phyloP scores from a whole-genome alignment of 2,888 invertebrate species.

The Dioctria rufipes region DNA sequence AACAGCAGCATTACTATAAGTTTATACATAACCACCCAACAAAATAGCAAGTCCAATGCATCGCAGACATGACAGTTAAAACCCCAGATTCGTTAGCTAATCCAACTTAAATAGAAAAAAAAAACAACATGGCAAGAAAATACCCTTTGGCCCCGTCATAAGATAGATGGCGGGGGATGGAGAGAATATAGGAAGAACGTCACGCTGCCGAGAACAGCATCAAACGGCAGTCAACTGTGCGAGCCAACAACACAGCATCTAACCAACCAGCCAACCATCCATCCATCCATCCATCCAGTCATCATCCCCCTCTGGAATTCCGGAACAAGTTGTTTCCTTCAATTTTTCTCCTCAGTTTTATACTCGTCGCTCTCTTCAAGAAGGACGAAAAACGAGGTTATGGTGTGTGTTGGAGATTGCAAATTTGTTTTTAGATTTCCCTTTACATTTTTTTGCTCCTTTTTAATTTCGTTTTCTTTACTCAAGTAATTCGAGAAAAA shows the following conservation, averaged over 20 bases:
- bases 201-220: constrained; percentile 16
- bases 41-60: neutral
- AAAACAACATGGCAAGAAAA: constrained; percentile 23
- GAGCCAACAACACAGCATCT: neutral
- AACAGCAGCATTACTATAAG: neutral
- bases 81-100: constrained; percentile 45
- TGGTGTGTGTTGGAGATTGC: constrained; percentile 16
- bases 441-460: constrained; percentile 7
- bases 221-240: constrained; percentile 16
- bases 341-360: constrained; percentile 15
- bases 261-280: too few species aligned
- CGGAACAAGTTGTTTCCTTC: constrained; percentile 31
- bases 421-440: constrained; percentile 28
- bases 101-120: constrained; percentile 53
- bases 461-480: constrained; percentile 37
- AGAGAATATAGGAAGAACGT: neutral
- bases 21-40: neutral
- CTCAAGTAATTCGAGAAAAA: constrained; percentile 15
- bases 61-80: constrained; percentile 24
- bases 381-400: too few species aligned
- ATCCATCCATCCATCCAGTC: too few species aligned
- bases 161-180: neutral
- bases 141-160: neutral
- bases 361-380: too few species aligned
- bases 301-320: neutral